Conservation (phyloP, 2,888 invertebrate genomes). For the Meta bourneti region DNA sequence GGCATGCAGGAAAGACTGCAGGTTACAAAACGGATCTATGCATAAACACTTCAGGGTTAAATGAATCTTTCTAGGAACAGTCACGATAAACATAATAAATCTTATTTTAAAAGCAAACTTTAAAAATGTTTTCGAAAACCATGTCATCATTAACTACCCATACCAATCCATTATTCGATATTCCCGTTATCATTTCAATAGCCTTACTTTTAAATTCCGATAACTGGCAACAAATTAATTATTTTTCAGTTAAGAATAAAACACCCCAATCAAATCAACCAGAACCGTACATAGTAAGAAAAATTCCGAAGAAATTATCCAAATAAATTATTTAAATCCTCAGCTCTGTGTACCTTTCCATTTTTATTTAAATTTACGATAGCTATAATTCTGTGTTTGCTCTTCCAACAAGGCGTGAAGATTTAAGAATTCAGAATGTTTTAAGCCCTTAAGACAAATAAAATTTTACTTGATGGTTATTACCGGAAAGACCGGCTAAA, state of each 20-base stretch:
- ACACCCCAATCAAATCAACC: neutral
- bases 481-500: constrained; percentile 12
- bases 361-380: neutral
- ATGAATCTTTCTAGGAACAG: too few relatives aligned
- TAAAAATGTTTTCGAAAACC: too few relatives aligned
- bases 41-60: too few relatives aligned
- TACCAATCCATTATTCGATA: neutral
- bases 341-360: neutral
- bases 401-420: neutral
- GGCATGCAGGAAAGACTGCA: too few relatives aligned
- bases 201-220: neutral
- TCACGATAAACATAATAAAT: too few relatives aligned
- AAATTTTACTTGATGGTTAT: neutral
- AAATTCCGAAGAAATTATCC: neutral
- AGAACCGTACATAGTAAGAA: neutral
- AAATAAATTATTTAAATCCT: neutral
- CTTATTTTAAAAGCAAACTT: too few relatives aligned
- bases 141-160: too few relatives aligned
- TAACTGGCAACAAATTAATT: neutral
- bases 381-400: neutral
- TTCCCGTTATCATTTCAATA: neutral
- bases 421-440: neutral
- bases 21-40: too few relatives aligned
- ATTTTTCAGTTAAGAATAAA: neutral
- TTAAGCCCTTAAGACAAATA: constrained; percentile 12